A percentile compares a stretch with the other conserved stretches of the same genome.
phyloP scores from a whole-genome alignment of 2,888 invertebrate genomes.

The Tiliacea aurago region DNA sequence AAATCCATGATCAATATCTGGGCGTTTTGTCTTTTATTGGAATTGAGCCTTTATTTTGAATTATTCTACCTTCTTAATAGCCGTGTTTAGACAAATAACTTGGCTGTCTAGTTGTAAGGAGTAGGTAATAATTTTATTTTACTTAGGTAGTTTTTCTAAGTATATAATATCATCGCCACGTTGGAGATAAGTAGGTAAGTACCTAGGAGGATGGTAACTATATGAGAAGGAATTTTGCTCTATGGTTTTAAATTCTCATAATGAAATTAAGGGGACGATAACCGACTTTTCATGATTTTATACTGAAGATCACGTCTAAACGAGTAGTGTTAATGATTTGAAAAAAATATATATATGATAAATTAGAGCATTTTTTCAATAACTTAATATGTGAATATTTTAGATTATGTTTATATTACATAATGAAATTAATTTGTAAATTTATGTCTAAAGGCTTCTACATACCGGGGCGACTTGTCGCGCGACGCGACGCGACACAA shows the following conservation, averaged over 20 bases:
- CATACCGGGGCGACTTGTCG: too few species aligned
- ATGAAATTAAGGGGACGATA: too few species aligned
- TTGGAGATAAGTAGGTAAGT: background rate
- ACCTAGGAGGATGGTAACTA: background rate
- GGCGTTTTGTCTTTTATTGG: slow-evolving; percentile 6
- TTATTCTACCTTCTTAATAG: background rate
- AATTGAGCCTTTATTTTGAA: slow-evolving; percentile 2
- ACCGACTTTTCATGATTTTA: too few species aligned
- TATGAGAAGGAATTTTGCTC: background rate
- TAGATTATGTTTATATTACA: too few species aligned
- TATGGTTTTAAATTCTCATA: background rate
- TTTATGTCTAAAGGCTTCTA: too few species aligned
- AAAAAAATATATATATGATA: too few species aligned
- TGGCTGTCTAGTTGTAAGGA: background rate
- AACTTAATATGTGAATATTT: too few species aligned
- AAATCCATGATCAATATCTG: slow-evolving; percentile 41
- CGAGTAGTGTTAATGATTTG: too few species aligned
- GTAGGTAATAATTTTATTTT: background rate
- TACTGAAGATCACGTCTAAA: too few species aligned
- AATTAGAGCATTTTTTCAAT: too few species aligned
- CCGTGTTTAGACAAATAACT: background rate
- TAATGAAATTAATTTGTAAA: too few species aligned
- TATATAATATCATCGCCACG: background rate
- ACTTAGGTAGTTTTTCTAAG: background rate
- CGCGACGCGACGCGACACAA: too few species aligned